These are phyloP conservation scores for Siniperca chuatsi DNA, from an alignment of 2,113 vertebrate genomes.

Conservation along the genomic window DNA sequence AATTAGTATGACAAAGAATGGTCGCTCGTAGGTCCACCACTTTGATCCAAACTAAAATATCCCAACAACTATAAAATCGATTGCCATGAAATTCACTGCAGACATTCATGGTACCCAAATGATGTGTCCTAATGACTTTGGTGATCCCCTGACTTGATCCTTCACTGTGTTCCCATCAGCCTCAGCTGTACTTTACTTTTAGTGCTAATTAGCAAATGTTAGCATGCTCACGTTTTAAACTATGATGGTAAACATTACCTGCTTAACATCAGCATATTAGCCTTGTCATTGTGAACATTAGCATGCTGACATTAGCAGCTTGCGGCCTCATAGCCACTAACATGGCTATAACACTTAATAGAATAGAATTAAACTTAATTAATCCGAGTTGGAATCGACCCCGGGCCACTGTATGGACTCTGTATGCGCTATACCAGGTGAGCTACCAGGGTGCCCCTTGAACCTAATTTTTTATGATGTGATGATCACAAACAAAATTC, in stretches of 20 bases:
- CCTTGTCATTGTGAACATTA: too few relatives aligned
- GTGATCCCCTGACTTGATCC: not conserved
- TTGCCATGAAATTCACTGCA: not conserved
- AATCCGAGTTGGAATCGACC: too few relatives aligned
- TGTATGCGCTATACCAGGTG: too few relatives aligned
- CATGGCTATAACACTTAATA: not conserved
- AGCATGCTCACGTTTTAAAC: not conserved
- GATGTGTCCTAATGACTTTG: not conserved
- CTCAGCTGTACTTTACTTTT: not conserved
- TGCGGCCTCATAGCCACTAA: not conserved
- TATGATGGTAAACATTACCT: too few relatives aligned
- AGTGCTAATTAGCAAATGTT: slow-evolving; percentile 9
- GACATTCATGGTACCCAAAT: not conserved
- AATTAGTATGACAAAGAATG: not conserved
- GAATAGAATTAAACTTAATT: too few relatives aligned
- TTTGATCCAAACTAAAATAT: not conserved
- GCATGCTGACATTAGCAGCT: too few relatives aligned
- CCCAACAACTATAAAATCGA: not conserved
- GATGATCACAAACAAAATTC: not conserved
- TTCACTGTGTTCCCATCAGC: not conserved
- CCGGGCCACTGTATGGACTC: too few relatives aligned
- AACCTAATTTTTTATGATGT: not conserved
- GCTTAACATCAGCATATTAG: too few relatives aligned
- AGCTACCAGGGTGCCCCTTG: too few relatives aligned
- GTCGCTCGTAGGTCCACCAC: not conserved